Base-by-base conservation (phyloP, 2,888 invertebrate genomes). In the Entomobrya multifasciata region DNA sequence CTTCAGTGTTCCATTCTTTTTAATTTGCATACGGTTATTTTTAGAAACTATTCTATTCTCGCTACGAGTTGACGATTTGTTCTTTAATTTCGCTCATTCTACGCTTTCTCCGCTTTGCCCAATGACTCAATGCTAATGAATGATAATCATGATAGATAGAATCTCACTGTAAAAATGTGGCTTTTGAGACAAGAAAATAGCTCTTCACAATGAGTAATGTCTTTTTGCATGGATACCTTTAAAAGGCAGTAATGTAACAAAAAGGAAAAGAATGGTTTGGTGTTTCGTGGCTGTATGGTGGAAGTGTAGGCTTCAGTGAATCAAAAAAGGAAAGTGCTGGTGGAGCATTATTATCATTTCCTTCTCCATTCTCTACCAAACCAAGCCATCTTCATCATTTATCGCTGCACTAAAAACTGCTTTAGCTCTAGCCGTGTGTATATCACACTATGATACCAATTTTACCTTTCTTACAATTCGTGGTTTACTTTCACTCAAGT, bases 121-220 rank as follows among this genome's bases (percentile, higher is more conserved):
- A 78, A 78, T 78, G 78, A 78, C 78, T 78, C 47, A 78, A 78
- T 78, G 57, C 27, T 78, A 78, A 78, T 78, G 78, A 78, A 78
- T 65, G 60, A 78, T 60, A 78, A 78, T 62, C 78, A 62, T 60
- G 78, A 77, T 60, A 77, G 60, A 74, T 74, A 74, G 74, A 74
- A 74, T 74, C 74, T 52, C 13, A 17, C 1, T 52, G 52, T 52
- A 52, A 74, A 74, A 74, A 74, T 74, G 74, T 74, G 74, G 74
- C 74, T 74, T 74, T 36, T 74, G 74, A 74, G 74, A 74, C 74
- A 74, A 74, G 74, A 74, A 74, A 74, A 74, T 74, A 52, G 52
- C 30, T 74, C 52, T 52, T 52, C 74, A 52, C 74, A 74, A 74
- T 74, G 74, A 74, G 74, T 74, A 74, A 74, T 74, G 74, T 74